Conservation (phyloP, 1,140 invertebrate species). For the Drosophila erecta region DNA sequence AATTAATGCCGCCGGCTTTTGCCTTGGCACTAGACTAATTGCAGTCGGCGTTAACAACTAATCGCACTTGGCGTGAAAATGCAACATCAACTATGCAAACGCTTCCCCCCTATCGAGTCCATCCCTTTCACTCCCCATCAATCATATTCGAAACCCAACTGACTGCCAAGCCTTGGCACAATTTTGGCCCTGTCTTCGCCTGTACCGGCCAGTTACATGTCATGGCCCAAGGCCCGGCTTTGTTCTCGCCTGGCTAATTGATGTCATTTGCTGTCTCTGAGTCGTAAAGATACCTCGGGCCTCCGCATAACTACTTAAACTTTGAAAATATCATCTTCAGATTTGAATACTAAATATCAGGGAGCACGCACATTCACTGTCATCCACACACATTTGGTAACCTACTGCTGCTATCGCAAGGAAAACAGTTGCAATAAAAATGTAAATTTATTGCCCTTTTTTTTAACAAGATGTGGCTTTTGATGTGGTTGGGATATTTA, state of each 20-base stretch:
- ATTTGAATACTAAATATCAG: not conserved
- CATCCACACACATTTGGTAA: too few relatives aligned
- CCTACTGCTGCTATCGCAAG: not conserved
- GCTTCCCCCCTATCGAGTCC: not conserved
- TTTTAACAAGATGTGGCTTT: not conserved
- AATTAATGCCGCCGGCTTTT: slow-evolving; percentile 68
- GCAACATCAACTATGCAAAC: slow-evolving; percentile 28
- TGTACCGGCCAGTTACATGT: slow-evolving; percentile 12
- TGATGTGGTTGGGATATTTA: too few relatives aligned
- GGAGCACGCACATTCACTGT: slow-evolving; percentile 8
- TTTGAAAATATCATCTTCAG: slow-evolving; percentile 7
- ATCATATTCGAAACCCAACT: slow-evolving; percentile 50
- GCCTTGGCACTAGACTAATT: slow-evolving; percentile 71
- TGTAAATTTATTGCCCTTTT: not conserved
- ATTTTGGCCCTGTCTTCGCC: slow-evolving; percentile 30
- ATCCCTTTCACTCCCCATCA: slow-evolving; percentile 20
- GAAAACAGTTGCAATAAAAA: not conserved
- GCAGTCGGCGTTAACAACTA: slow-evolving; percentile 61
- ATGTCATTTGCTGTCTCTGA: slow-evolving; percentile 37
- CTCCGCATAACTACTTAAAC: slow-evolving; percentile 6
- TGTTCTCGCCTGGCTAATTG: slow-evolving; percentile 58
- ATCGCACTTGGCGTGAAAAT: slow-evolving; percentile 70
- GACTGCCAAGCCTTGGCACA: slow-evolving; percentile 67
- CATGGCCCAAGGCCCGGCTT: slow-evolving; percentile 17
- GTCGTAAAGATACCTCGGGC: too few relatives aligned